These are phyloP conservation scores for Physella acuta DNA, from an alignment of 1,140 invertebrate genomes.

Conservation along the genomic window DNA sequence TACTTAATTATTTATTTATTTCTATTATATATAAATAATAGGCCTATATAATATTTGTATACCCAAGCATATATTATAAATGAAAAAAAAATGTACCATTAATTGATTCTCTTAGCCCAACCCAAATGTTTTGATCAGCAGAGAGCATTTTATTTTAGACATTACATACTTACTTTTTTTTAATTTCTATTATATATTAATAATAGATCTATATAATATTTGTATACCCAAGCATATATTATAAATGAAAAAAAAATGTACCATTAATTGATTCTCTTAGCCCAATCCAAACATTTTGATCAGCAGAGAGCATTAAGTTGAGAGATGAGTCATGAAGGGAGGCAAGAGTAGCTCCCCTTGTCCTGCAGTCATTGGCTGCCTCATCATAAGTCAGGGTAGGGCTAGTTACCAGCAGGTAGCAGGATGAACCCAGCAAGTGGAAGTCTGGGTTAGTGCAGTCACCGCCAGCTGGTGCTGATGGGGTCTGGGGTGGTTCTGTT, in stretches of 20 bases:
- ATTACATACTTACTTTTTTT: no score
- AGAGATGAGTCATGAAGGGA: background rate
- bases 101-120: background rate
- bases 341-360: background rate
- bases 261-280: background rate
- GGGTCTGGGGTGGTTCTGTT: constrained; percentile 6
- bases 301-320: background rate
- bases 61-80: no score
- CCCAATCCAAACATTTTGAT: constrained; percentile 5
- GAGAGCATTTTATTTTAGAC: no score
- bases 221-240: no score
- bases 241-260: background rate
- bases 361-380: background rate
- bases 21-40: no score
- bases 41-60: no score
- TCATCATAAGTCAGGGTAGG: background rate
- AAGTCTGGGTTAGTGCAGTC: constrained; percentile 3
- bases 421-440: background rate
- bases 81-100: background rate
- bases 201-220: no score
- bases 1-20: no score
- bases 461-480: background rate
- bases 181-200: no score
- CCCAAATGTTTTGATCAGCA: background rate
- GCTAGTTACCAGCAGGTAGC: background rate